Base-by-base conservation (phyloP, 1,140 invertebrate genomes). In the Thaumetopoea pityocampa region DNA sequence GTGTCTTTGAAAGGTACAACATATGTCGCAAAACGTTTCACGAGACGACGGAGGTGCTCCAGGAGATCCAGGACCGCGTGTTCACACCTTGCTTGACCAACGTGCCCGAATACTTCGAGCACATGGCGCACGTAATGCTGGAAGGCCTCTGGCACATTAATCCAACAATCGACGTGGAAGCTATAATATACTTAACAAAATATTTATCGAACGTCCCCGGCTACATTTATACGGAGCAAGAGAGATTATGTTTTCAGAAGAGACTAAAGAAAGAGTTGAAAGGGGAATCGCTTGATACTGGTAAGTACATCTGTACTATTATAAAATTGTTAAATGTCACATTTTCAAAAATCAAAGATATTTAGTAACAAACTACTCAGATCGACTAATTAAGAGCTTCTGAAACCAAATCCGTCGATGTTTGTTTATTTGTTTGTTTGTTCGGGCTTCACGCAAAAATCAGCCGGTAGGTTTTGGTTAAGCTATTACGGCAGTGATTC, bases 101-200 rank as follows among this genome's bases (percentile, higher is more conserved):
- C 12, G 85, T 86, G 4, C 79, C 86, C 0, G 70, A 84, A 37
- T 73, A 85, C 42, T 88, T 87, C 53, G 69, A 82, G 40, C 76
- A 81, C 43, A 80, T 86, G 78, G 51, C 80, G 0, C 51, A 68
- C 0, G 69, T 71, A 0, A 70, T 88, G 51, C 42, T 88, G 2
- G 64, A 86, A n/a, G 85, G 83, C 1, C 46, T 87, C 51, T 85
- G 78, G 73, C 63, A 42, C 15, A 51, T 78, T 9, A 83, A 79
- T 50, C 82, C 85, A 0, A 64, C 68, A 0, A 38, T 83, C 3
- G 48, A 80, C 3, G 28, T 59, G 0, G 64, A 74, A 0, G 66
- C 63, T 4, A 51, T 62, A 20, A 15, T 86, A 5, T 86, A 76
- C 45, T 65, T 38, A 41, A 64, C 61, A 1, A 61, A 62, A 17